Conservation (phyloP, 2,113 vertebrate species). For the Rattus norvegicus region DNA sequence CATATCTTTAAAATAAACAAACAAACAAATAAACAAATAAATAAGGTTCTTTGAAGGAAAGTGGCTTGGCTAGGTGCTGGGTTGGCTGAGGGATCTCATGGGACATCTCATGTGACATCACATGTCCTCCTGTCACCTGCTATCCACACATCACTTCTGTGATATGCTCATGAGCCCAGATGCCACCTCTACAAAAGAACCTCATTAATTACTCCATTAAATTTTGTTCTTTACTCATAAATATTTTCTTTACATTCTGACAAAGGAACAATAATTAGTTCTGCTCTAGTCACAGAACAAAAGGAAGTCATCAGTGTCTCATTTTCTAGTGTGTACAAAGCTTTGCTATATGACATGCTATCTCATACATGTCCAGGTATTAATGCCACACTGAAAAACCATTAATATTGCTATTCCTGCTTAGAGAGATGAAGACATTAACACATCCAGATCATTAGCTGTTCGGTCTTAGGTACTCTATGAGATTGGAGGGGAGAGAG, state of each 20-base stretch:
- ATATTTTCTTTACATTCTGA: background rate
- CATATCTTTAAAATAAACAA: background rate
- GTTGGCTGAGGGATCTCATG: background rate
- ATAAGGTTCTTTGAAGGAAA: background rate
- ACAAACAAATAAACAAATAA: background rate
- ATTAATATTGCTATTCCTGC: background rate
- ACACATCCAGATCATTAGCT: accelerated
- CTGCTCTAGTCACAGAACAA: background rate
- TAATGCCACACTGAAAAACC: background rate
- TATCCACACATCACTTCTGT: background rate
- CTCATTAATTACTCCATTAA: background rate
- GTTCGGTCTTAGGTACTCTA: background rate
- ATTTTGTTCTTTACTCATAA: background rate
- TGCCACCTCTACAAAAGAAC: background rate
- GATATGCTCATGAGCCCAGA: background rate
- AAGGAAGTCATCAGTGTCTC: background rate
- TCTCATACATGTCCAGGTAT: background rate
- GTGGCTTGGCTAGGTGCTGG: background rate
- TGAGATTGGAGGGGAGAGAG: background rate
- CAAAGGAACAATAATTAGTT: background rate
- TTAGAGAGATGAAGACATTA: background rate
- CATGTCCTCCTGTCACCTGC: background rate
- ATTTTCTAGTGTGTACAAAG: background rate
- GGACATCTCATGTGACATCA: background rate
- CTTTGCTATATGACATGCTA: background rate